Evolutionary conservation across 92 coral and sea anemone species (phyloP), one percentile per base, ranked within the genome.

Genomic region (Porites evermanni): DNA sequence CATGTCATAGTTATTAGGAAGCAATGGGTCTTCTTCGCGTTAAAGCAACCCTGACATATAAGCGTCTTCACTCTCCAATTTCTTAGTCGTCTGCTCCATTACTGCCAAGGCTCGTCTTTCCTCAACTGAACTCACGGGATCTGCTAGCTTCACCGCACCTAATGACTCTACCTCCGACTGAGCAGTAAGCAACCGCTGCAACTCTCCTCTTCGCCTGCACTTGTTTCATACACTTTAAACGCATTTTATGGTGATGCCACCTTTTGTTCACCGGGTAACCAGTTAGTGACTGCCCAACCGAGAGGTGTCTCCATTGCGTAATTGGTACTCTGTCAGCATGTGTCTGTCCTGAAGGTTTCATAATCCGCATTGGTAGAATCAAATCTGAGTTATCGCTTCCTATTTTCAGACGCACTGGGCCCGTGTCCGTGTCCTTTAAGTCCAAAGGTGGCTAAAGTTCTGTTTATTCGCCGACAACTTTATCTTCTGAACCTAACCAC

Each of bases 221-320:
- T 53, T 53, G 8, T 53, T 11, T 53, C 58, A 53, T 53, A 53
- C 58, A 53, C 58, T 53, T 53, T 53, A 11, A 53, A 53, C 58
- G 58, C 58, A 11, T 82, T 64, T 19, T 82, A 71, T 24, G 75
- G 75, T 23, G 75, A 71, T 24, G 53, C 52, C 32, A 71, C 75
- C 26, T 53, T 26, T 71, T 38, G 53, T 17, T 71, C 75, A 10
- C 81, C 71, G 2, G 56, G 70, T 23, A 74, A 54, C 78, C 65
- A 74, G 78, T 74, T 50, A 44, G 63, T 12, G 61, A 74, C 32
- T 74, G 61, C 63, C 81, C 71, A 77, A 14, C 82, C 82, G 53
- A 78, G 21, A 16, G 68, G 90, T 8, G 86, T 77, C 86, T 86
- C 86, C 20, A 86, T 59, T 44, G 79, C 86, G n/a, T 79, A 79